Percentiles rank a stretch among this genome's conserved stretches.
These are phyloP conservation scores for Neostethus bicornis DNA, from an alignment of 2,797 vertebrate species.

Conservation along the genomic window DNA sequence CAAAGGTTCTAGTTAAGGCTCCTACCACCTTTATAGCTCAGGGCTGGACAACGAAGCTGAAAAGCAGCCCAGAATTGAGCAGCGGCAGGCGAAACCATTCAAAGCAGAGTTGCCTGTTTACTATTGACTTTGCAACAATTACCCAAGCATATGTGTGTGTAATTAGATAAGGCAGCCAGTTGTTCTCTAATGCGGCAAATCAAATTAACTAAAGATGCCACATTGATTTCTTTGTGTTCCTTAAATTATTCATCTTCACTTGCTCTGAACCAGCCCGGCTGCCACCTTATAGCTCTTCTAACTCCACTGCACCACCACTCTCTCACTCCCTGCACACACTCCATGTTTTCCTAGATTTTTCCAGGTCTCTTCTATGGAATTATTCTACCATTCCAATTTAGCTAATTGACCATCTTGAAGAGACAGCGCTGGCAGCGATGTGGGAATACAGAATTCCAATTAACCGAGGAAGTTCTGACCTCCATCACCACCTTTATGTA, in stretches of 20 bases:
- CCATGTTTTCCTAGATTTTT: constrained; percentile 50
- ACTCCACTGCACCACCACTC: constrained; percentile 46
- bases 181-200: constrained; percentile 81
- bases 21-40: constrained; percentile 36
- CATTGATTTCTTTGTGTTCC: constrained; percentile 81
- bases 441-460: constrained; percentile 66
- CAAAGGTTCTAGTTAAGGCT: constrained; percentile 26
- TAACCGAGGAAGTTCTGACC: constrained; percentile 57
- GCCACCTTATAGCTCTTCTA: constrained; percentile 62
- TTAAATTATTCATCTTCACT: constrained; percentile 81
- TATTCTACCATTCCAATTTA: constrained; percentile 41
- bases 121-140: constrained; percentile 78
- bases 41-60: constrained; percentile 52
- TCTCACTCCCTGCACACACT: constrained; percentile 28
- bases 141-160: constrained; percentile 77
- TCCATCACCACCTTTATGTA: constrained; percentile 34
- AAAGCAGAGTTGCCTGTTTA: constrained; percentile 71
- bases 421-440: constrained; percentile 41
- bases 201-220: constrained; percentile 82
- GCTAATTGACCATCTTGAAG: constrained; percentile 56
- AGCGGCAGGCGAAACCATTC: constrained; percentile 53
- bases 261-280: constrained; percentile 66
- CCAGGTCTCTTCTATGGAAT: constrained; percentile 38
- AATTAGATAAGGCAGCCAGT: constrained; percentile 81
- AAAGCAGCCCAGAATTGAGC: constrained; percentile 50